A percentile compares a stretch with the other conserved stretches of the same genome.
phyloP scores from a whole-genome alignment of 2,888 invertebrate species.

The Diarsia dahlii region DNA sequence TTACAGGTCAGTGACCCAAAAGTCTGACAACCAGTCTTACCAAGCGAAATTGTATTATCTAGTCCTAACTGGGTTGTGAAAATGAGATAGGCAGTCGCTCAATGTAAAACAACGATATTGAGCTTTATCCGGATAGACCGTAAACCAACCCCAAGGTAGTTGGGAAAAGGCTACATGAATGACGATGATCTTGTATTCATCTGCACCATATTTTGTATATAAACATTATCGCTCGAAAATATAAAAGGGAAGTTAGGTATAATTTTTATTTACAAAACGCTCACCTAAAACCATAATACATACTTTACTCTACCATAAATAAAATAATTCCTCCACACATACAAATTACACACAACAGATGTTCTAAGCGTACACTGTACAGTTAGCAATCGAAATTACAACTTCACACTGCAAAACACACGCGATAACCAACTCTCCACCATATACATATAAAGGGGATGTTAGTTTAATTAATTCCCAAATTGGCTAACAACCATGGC shows the following conservation, averaged over 20 bases:
- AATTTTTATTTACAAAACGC: constrained; percentile 18
- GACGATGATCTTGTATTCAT: neutral
- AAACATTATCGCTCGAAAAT: neutral
- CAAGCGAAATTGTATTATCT: too few species aligned
- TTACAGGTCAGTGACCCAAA: too few species aligned
- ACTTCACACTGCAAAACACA: constrained; percentile 31
- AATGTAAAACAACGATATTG: too few species aligned
- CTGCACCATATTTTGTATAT: neutral
- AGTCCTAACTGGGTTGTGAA: too few species aligned
- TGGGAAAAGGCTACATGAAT: too few species aligned
- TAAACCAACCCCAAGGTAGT: too few species aligned
- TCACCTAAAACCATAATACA: constrained; percentile 26
- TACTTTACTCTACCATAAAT: constrained; percentile 43
- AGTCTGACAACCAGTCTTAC: too few species aligned
- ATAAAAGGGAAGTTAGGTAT: neutral
- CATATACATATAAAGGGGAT: neutral
- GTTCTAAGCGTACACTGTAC: constrained; percentile 60
- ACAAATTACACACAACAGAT: constrained; percentile 65
- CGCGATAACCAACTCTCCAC: constrained; percentile 22
- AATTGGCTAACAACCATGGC: constrained; percentile 57
- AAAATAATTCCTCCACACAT: constrained; percentile 54
- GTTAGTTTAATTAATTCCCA: constrained; percentile 26
- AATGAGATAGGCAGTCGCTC: too few species aligned
- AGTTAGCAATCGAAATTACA: constrained; percentile 60
- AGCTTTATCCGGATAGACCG: too few species aligned